phyloP scores from a whole-genome alignment of 2,113 vertebrate species.

The Heteronetta atricapilla region DNA sequence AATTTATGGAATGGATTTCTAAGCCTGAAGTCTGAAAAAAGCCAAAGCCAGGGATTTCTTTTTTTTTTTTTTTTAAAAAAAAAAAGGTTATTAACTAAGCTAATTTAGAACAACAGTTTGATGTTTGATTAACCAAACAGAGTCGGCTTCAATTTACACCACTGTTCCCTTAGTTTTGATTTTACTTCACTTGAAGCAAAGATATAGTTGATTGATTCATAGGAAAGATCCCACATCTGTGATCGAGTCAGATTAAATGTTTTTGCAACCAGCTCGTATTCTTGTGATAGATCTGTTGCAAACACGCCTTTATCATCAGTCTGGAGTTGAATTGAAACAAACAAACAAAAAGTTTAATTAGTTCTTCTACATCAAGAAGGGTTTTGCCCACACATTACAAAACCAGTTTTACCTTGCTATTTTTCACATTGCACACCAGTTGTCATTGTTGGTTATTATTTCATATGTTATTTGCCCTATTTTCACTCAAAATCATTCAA shows the following conservation, averaged over 20 bases:
- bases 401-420: background rate
- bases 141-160: slow-evolving; percentile 80
- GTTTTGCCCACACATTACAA: background rate
- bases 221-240: slow-evolving; percentile 89
- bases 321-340: slow-evolving; percentile 72
- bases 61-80: too few species aligned
- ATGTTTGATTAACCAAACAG: slow-evolving; percentile 56
- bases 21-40: background rate
- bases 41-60: background rate
- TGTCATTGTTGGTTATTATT: background rate
- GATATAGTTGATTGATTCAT: slow-evolving; percentile 85
- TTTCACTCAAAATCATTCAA: background rate
- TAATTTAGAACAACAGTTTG: background rate
- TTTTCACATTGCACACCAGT: background rate
- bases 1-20: background rate
- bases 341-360: slow-evolving; percentile 3
- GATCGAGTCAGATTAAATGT: slow-evolving; percentile 86
- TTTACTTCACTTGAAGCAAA: slow-evolving; percentile 86
- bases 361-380: background rate
- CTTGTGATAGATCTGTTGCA: slow-evolving; percentile 89
- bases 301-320: slow-evolving; percentile 98
- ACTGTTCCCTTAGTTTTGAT: slow-evolving; percentile 83
- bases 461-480: background rate
- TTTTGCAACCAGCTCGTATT: slow-evolving; percentile 90
- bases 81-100: background rate